phyloP scores from a whole-genome alignment of 2,888 invertebrate species.

The Volucella inflata region DNA sequence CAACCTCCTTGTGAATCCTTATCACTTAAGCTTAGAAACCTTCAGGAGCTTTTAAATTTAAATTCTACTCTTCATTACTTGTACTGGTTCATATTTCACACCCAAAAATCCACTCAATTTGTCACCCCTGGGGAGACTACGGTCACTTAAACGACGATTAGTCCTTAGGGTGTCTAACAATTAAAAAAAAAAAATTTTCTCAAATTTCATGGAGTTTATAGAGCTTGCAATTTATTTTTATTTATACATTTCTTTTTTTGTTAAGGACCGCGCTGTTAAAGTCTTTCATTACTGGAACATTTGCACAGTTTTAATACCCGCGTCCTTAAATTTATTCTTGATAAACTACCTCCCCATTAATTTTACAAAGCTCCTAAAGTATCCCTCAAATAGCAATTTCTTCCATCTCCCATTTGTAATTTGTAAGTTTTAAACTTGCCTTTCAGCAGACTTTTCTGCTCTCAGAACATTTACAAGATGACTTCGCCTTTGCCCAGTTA shows the following conservation, averaged over 20 bases:
- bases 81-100: too few relatives aligned
- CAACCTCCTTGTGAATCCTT: too few relatives aligned
- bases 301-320: not conserved
- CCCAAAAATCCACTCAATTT: too few relatives aligned
- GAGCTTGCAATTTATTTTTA: not conserved
- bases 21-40: too few relatives aligned
- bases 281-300: not conserved
- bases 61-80: too few relatives aligned
- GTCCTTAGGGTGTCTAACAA: too few relatives aligned
- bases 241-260: too few relatives aligned
- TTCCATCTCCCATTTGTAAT: constrained; percentile 19
- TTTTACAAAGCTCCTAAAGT: constrained; percentile 27
- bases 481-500: constrained; percentile 16
- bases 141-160: too few relatives aligned
- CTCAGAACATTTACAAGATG: constrained; percentile 50
- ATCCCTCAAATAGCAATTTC: constrained; percentile 28
- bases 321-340: constrained; percentile 28
- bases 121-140: too few relatives aligned
- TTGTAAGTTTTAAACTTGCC: constrained; percentile 49
- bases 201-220: constrained; percentile 2
- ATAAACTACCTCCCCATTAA: constrained; percentile 47
- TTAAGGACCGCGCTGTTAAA: not conserved
- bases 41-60: too few relatives aligned
- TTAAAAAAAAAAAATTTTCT: not conserved
- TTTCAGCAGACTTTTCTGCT: constrained; percentile 38